Percentiles rank a stretch among this genome's conserved stretches.
phyloP scores from a whole-genome alignment of 2,113 vertebrate species.

The Halcyon malimbica region DNA sequence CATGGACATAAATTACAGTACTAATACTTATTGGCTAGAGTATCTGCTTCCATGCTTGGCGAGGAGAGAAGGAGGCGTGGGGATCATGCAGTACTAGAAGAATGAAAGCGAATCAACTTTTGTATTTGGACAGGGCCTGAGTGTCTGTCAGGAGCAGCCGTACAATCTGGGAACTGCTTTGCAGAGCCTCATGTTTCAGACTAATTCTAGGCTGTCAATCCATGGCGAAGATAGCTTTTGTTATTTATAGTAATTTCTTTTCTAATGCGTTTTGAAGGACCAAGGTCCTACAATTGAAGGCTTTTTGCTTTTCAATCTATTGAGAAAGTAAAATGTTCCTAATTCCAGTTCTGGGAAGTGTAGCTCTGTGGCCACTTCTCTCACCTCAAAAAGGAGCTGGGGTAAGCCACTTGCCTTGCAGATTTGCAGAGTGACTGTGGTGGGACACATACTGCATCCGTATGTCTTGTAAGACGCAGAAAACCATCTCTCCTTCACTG shows the following conservation, averaged over 20 bases:
- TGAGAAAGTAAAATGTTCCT: background rate
- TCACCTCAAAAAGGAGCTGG: background rate
- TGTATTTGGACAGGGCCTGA: background rate
- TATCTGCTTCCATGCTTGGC: fast-evolving
- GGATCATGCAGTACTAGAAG: background rate
- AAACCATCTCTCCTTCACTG: background rate
- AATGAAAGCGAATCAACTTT: background rate
- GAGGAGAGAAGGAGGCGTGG: background rate
- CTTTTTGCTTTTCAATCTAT: background rate
- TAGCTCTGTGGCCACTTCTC: background rate
- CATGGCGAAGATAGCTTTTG: background rate
- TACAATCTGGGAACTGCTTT: background rate
- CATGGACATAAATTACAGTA: background rate
- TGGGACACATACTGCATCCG: background rate
- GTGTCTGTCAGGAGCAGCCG: background rate
- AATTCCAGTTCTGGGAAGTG: background rate
- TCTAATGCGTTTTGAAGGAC: background rate
- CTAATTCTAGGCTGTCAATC: background rate
- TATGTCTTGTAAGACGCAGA: background rate
- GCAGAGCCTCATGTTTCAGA: background rate
- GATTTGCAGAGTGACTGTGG: background rate
- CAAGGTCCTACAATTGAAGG: background rate
- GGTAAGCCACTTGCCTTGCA: background rate
- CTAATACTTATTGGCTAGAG: background rate
- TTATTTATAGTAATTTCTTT: background rate